Evolutionary conservation across 2,888 invertebrate species (phyloP).

Genomic region (Timandra comae): DNA sequence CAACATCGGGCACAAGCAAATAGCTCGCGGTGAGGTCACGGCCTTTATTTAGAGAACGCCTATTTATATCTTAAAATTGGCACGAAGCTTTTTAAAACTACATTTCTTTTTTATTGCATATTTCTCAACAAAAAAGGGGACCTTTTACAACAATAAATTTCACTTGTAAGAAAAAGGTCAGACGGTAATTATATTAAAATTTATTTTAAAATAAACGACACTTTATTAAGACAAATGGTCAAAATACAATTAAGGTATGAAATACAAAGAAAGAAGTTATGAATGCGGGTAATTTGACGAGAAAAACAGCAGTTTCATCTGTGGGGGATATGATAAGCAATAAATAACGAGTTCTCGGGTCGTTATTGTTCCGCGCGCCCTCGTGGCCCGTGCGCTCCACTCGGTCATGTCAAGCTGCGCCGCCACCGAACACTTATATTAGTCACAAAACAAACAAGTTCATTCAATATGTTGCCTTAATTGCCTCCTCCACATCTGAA

Average conservation of each 20-base stretch:
- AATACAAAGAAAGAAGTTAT: not conserved
- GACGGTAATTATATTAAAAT: too few species aligned
- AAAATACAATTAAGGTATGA: too few species aligned
- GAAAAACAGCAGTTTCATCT: conserved; percentile 40
- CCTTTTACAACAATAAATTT: not conserved
- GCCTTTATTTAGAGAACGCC: conserved; percentile 52
- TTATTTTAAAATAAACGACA: conserved; percentile 5
- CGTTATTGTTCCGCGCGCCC: conserved; percentile 33
- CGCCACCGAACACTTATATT: conserved; percentile 32
- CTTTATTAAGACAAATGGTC: too few species aligned
- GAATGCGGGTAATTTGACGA: conserved; percentile 10
- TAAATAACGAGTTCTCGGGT: conserved; percentile 44
- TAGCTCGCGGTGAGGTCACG: conserved; percentile 64
- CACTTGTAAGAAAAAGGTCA: conserved; percentile 3
- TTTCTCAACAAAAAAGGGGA: too few species aligned
- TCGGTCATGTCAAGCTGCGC: conserved; percentile 29
- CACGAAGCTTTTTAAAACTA: not conserved
- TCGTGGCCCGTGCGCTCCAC: conserved; percentile 16
- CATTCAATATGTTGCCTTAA: conserved; percentile 57
- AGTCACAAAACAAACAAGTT: conserved; percentile 47
- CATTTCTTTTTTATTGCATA: too few species aligned
- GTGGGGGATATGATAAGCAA: conserved; percentile 34
- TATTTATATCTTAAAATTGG: conserved; percentile 40
- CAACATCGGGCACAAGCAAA: conserved; percentile 59
- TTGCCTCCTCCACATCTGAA: conserved; percentile 46